A percentile compares a stretch with the other conserved stretches of the same genome.
Conservation (phyloP, 2,113 vertebrate genomes). For the Callipepla californica region DNA sequence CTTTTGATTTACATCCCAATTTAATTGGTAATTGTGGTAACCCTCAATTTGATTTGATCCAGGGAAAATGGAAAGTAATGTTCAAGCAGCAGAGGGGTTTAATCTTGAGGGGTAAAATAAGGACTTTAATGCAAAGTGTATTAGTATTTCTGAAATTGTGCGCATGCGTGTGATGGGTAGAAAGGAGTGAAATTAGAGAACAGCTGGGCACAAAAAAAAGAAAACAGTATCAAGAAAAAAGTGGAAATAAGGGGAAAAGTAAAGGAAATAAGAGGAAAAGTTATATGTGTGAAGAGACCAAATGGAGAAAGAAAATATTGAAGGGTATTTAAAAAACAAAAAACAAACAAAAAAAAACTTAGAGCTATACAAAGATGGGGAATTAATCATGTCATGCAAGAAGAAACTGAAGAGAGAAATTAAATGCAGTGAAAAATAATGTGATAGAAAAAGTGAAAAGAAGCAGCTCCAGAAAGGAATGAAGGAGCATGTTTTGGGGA, state of each 20-base stretch:
- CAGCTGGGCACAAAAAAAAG: neutral
- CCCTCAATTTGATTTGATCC: neutral
- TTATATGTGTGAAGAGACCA: neutral
- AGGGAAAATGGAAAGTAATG: neutral
- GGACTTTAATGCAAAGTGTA: neutral
- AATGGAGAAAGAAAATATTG: neutral
- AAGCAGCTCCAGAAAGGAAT: neutral
- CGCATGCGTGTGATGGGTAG: rapidly evolving
- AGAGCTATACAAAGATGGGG: neutral
- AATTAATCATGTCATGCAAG: neutral
- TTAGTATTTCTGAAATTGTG: neutral
- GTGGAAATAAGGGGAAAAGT: no score
- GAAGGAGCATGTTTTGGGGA: neutral
- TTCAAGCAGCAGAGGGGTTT: neutral
- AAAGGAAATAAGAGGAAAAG: neutral
- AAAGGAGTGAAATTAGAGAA: neutral
- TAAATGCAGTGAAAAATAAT: neutral
- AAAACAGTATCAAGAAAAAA: no score
- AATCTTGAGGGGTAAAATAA: neutral
- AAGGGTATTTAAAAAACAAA: neutral
- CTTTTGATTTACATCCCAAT: neutral
- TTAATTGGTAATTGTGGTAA: neutral
- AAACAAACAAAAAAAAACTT: neutral
- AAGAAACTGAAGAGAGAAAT: neutral
- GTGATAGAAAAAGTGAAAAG: neutral